Evolutionary conservation across 2,797 vertebrate genomes (phyloP).

Genomic region (Peromyscus eremicus): DNA sequence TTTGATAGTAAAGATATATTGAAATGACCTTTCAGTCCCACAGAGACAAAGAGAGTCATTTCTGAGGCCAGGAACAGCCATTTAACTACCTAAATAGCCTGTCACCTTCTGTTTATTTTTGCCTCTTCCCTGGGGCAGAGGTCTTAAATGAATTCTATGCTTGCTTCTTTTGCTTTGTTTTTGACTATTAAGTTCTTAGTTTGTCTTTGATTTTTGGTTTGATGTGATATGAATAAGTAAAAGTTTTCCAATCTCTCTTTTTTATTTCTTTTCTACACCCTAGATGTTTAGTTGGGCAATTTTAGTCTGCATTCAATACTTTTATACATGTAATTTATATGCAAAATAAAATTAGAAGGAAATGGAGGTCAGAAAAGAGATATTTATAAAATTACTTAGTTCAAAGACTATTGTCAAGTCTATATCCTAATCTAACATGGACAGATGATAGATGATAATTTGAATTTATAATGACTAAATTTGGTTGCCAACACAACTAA

Average conservation of each 20-base stretch:
- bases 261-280: background rate
- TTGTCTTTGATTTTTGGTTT: conserved; percentile 55
- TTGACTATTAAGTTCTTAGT: background rate
- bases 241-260: background rate
- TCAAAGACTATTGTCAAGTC: background rate
- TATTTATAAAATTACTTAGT: background rate
- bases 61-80: background rate
- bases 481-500: background rate
- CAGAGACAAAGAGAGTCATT: conserved; percentile 49
- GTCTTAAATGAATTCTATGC: background rate
- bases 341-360: background rate
- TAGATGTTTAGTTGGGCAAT: background rate
- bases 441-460: background rate
- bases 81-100: conserved; percentile 25
- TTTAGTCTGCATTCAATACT: conserved; percentile 32
- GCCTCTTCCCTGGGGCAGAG: background rate
- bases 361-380: background rate
- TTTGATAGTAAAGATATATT: conserved; percentile 61
- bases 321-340: conserved; percentile 1
- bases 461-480: background rate
- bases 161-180: background rate
- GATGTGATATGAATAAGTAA: background rate
- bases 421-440: background rate
- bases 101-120: conserved; percentile 1
- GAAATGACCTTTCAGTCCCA: conserved; percentile 37